Evolutionary conservation across 2,797 vertebrate genomes (phyloP), one percentile per base, ranked within the genome.

Genomic region (Huso huso): DNA sequence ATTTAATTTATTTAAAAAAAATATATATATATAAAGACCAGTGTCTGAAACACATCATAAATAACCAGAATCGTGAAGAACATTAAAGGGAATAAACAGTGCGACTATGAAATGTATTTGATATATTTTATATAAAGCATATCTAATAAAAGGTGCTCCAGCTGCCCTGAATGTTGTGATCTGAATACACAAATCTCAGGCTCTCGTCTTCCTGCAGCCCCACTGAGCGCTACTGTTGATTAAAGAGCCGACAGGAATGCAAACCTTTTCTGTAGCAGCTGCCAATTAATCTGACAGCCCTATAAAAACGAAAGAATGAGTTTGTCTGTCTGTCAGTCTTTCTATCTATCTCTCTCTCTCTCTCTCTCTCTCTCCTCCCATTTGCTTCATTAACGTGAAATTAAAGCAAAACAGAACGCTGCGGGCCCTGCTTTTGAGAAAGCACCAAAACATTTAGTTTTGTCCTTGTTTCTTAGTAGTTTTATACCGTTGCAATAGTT

Each of bases 1-100:
- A 71, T 77, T 81, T 83, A 76, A 86, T 87, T 87, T 86, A 87
- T 86, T 84, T 83, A 84, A 80, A 79, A 71, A 2, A 37, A 2
- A 37, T 37, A 37, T 37, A 37, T 37, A 80, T 80, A 71, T 81
- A 72, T 73, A 76, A 72, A 75, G 69, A 72, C 69, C 63, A 50
- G 69, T 58, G 70, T 69, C 80, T 75, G 75, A 69, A 59, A 58
- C 2, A 72, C 51, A 75, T 74, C 64, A 58, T 85, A 84, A 85
- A 87, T 84, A 83, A 79, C 75, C 75, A 77, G 69, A 4, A 49
- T 65, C 65, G 76, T 72, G 75, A 71, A 66, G 73, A 80, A 78
- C 76, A 68, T 75, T 66, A 78, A 73, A 73, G 71, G 79, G 69
- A 67, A 70, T 67, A 73, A 79, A 74, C 74, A 58, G 73, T 73